Evolutionary conservation across 1,140 invertebrate species (phyloP), one percentile per base, ranked within the genome.

Genomic region (Danaus plexippus): DNA sequence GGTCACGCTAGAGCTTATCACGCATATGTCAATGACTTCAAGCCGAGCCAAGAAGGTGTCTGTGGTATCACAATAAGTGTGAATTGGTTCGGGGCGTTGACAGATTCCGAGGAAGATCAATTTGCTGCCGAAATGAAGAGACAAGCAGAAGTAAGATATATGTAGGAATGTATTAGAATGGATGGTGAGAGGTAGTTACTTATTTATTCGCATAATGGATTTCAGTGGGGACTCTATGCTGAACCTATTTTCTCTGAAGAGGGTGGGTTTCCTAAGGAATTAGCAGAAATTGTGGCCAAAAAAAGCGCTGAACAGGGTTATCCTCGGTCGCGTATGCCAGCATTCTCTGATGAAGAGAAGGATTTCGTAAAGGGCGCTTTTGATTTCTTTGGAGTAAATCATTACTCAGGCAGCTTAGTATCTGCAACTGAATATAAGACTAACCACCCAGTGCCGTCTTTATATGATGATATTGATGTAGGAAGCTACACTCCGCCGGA

Each of bases 361-460:
- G 11, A 57, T 47, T 47, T 62, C 6, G 44, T 67, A 11, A 47
- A 43, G 64, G 63, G 63, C 41, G 80, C 89, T 9, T 77, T 80
- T 5, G 91, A 92, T 67, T 92, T 92, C 85, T 89, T 92, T 43
- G 91, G 90, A n/a, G 73, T 92, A 1, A 92, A 92, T 57, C 87
- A 89, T 43, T 92, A 92, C 55, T 89, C 89, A 1, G 77, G 86
- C 0, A 63, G 11, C 3, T 15, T 74, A 1, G 50, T 75, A 22
- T 73, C 69, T 8, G 67, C 69, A 1, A 59, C 59, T 13, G 53
- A 68, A 45, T 11, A 73, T 47, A 57, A 64, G 8, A 1, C 1
- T 1, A 11, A 51, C 9, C 42, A 69, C 10, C 47, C 65, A 15
- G 61, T 67, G 11, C 73, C 75, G 2, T 71, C 72, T 0, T 47